phyloP scores from a whole-genome alignment of 2,113 vertebrate species.

The Enhydra lutris region DNA sequence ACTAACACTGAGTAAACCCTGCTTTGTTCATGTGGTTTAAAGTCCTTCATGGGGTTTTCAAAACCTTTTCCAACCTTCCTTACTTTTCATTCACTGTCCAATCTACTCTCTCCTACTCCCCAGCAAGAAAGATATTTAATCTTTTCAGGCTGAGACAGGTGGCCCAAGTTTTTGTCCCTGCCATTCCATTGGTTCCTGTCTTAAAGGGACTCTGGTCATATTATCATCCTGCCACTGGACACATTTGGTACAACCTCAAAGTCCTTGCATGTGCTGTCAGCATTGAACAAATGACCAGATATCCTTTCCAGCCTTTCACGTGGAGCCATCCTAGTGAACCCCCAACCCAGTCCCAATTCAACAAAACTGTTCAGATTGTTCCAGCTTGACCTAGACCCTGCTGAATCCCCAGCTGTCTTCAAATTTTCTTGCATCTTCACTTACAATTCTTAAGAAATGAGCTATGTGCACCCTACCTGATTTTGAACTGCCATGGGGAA shows the following conservation, averaged over 20 bases:
- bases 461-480: background rate
- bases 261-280: background rate
- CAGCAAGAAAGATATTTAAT: background rate
- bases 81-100: background rate
- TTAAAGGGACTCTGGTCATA: background rate
- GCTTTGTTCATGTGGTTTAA: background rate
- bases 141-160: background rate
- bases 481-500: constrained; percentile 6
- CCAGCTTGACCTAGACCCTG: background rate
- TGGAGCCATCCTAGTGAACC: background rate
- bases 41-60: background rate
- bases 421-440: background rate
- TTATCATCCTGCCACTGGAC: too few species aligned
- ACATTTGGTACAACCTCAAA: background rate
- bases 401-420: background rate
- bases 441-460: background rate
- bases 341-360: background rate
- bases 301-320: background rate
- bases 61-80: background rate
- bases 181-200: background rate
- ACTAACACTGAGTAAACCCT: background rate
- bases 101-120: background rate
- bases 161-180: background rate
- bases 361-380: background rate
- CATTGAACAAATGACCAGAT: background rate